Conservation (phyloP, 2,888 invertebrate genomes). For the Xanthia togata region DNA sequence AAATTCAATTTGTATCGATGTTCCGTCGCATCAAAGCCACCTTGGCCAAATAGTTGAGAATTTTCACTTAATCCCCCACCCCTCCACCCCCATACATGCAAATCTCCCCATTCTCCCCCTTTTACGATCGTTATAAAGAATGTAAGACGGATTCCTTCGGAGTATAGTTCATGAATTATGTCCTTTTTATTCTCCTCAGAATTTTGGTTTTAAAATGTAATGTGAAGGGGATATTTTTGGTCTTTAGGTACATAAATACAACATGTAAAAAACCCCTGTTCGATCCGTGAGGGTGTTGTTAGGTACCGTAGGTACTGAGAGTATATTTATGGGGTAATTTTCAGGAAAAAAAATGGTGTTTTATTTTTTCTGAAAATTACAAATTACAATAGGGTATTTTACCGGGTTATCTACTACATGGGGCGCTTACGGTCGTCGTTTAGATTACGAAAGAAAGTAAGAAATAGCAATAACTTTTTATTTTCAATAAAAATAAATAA, state of each 20-base stretch:
- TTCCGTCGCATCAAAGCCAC: constrained; percentile 50
- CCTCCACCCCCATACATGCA: constrained; percentile 74
- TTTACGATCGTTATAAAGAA: constrained; percentile 80
- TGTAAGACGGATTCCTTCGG: constrained; percentile 75
- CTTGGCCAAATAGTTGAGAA: constrained; percentile 67
- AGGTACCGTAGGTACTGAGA: too few species aligned
- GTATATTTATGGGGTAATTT: too few species aligned
- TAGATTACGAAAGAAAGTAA: too few species aligned
- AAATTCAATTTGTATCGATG: constrained; percentile 67
- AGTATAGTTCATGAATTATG: constrained; percentile 68
- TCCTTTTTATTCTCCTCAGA: constrained; percentile 48
- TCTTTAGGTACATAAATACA: not conserved
- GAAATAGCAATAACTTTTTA: too few species aligned
- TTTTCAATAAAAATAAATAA: too few species aligned
- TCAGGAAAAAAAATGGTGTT: too few species aligned
- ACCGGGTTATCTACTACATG: too few species aligned
- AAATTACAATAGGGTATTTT: too few species aligned
- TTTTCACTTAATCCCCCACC: constrained; percentile 73
- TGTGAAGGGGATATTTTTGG: constrained; percentile 17
- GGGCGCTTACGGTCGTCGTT: too few species aligned
- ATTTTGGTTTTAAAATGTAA: constrained; percentile 59
- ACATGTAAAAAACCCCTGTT: too few species aligned
- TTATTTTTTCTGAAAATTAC: too few species aligned
- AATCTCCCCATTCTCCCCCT: constrained; percentile 72
- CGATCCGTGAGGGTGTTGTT: too few species aligned